Percentiles rank a stretch among this genome's conserved stretches.
phyloP scores from a whole-genome alignment of 1,140 invertebrate species.

The Brachionus paranguensis region DNA sequence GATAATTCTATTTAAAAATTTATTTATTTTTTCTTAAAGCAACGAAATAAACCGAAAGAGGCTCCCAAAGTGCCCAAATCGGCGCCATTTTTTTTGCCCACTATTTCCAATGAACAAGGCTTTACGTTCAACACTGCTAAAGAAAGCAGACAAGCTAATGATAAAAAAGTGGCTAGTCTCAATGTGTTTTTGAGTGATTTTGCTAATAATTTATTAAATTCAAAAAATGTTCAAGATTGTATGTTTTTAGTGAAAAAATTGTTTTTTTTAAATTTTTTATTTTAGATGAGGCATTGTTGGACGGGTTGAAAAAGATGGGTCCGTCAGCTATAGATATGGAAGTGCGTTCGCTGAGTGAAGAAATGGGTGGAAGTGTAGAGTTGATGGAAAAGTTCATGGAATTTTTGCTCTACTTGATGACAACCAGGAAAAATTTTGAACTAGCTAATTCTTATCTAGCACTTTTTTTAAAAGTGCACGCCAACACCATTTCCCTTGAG shows the following conservation, averaged over 20 bases:
- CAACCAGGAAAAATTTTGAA: constrained; percentile 77
- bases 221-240: not conserved
- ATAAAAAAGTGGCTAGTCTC: not conserved
- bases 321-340: constrained; percentile 83
- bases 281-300: constrained; percentile 59
- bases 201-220: not conserved
- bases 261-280: not conserved
- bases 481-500: constrained; percentile 61
- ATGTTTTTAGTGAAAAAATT: not conserved
- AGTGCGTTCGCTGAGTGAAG: constrained; percentile 70
- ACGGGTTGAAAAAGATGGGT: constrained; percentile 71
- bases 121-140: constrained; percentile 69
- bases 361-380: constrained; percentile 64
- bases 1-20: not conserved
- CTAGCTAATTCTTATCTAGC: constrained; percentile 83
- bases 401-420: constrained; percentile 67
- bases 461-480: constrained; percentile 80
- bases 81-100: constrained; percentile 91
- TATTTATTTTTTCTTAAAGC: constrained; percentile 44
- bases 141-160: constrained; percentile 27
- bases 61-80: constrained; percentile 71
- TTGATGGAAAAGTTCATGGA: constrained; percentile 73
- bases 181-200: not conserved
- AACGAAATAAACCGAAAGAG: constrained; percentile 80
- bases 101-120: constrained; percentile 69